Evolutionary conservation across 2,888 invertebrate species (phyloP).

Genomic region (Hydropsyche betteni): DNA sequence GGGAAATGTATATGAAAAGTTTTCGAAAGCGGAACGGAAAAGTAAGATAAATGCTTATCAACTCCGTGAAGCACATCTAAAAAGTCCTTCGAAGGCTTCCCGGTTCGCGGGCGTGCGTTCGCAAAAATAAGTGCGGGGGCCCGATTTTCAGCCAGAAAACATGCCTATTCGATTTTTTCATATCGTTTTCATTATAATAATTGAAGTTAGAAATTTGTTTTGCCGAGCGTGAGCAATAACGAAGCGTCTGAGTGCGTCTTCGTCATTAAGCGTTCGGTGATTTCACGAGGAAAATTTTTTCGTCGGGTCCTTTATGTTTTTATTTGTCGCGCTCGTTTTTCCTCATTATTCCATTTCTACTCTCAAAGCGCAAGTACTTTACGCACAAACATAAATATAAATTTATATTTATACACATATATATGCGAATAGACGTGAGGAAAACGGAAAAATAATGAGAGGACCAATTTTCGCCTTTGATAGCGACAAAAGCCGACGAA

Average conservation of each 20-base stretch:
- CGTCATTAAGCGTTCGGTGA: slow-evolving; percentile 40
- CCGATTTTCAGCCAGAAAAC: background rate
- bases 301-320: slow-evolving; percentile 36
- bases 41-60: slow-evolving; percentile 45
- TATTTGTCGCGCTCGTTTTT: slow-evolving; percentile 42
- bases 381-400: slow-evolving; percentile 16
- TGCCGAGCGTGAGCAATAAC: slow-evolving; percentile 42
- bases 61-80: slow-evolving; percentile 42
- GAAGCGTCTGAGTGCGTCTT: slow-evolving; percentile 33
- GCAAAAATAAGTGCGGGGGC: background rate
- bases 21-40: slow-evolving; percentile 39
- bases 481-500: slow-evolving; percentile 41
- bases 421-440: slow-evolving; percentile 41
- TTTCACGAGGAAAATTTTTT: slow-evolving; percentile 35
- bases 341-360: slow-evolving; percentile 49
- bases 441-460: slow-evolving; percentile 50
- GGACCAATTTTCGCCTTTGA: slow-evolving; percentile 50
- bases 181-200: slow-evolving; percentile 21
- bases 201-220: slow-evolving; percentile 27
- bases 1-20: slow-evolving; percentile 40
- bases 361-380: slow-evolving; percentile 47
- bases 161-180: slow-evolving; percentile 3
- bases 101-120: slow-evolving; percentile 6
- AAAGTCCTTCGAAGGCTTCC: slow-evolving; percentile 10
- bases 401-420: slow-evolving; percentile 8